A percentile compares a stretch with the other conserved stretches of the same genome.
Evolutionary conservation across 2,113 vertebrate species (phyloP).

Genomic region (Actenoides hombroni): DNA sequence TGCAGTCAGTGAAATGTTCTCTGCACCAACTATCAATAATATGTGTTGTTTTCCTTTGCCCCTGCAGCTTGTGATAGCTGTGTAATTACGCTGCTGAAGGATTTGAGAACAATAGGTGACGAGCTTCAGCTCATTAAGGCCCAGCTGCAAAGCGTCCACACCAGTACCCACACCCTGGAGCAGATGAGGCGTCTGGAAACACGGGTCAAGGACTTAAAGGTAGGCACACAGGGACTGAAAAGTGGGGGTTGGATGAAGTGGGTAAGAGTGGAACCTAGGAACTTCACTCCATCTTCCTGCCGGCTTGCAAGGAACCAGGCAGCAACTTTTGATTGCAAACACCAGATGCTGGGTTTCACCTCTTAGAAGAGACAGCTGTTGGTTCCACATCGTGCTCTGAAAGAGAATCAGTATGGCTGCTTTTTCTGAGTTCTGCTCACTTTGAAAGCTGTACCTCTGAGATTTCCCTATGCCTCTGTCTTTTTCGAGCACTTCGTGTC

Average conservation of each 20-base stretch:
- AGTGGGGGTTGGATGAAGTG: neutral
- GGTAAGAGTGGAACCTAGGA: neutral
- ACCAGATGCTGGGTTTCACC: neutral
- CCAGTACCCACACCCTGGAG: constrained; percentile 67
- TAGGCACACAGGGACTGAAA: constrained; percentile 49
- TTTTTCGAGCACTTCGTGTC: neutral
- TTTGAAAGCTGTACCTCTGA: neutral
- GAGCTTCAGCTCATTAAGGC: constrained; percentile 82
- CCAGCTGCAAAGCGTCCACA: constrained; percentile 76
- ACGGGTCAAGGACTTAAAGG: constrained; percentile 81
- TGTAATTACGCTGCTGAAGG: constrained; percentile 83
- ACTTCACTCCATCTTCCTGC: neutral
- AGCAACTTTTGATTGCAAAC: neutral
- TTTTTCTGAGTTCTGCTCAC: neutral
- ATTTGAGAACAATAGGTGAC: constrained; percentile 79
- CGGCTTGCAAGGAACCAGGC: neutral
- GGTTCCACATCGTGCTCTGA: neutral
- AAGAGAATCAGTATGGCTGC: neutral
- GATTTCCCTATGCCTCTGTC: neutral
- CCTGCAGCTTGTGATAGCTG: constrained; percentile 90
- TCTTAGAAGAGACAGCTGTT: neutral
- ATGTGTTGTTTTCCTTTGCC: neutral
- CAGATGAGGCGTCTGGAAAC: constrained; percentile 83
- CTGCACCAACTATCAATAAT: neutral
- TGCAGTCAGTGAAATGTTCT: neutral